These are phyloP conservation scores for Anthophora plumipes DNA, from an alignment of 2,888 invertebrate genomes.

Conservation along the genomic window DNA sequence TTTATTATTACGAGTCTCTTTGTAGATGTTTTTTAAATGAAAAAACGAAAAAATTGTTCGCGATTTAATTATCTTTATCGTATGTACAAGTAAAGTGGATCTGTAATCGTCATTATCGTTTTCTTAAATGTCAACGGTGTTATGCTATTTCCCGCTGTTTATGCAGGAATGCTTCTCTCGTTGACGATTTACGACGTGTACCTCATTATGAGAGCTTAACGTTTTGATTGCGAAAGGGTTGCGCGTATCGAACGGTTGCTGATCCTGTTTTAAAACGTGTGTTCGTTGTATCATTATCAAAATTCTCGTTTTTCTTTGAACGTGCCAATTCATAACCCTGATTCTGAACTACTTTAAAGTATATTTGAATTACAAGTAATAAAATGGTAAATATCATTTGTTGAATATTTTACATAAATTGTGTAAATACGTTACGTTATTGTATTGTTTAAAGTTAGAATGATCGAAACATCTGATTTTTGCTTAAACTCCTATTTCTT, in stretches of 20 bases:
- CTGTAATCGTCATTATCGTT: constrained; percentile 76
- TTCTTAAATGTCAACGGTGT: constrained; percentile 79
- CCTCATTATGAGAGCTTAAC: constrained; percentile 68
- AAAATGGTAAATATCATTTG: neutral
- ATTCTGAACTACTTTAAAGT: neutral
- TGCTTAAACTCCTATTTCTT: too few species aligned
- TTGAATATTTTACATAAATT: neutral
- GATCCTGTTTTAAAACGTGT: neutral
- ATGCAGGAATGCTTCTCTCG: constrained; percentile 68
- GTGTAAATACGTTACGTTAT: neutral
- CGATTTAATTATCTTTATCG: constrained; percentile 23
- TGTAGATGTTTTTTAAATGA: neutral
- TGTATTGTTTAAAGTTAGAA: neutral
- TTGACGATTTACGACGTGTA: constrained; percentile 70
- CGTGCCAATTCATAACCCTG: neutral
- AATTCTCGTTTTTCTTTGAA: neutral
- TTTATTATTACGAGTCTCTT: neutral
- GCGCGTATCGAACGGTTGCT: constrained; percentile 32
- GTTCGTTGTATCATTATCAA: neutral
- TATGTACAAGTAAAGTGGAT: constrained; percentile 46
- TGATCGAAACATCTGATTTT: too few species aligned
- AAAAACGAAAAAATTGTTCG: neutral
- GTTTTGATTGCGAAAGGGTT: constrained; percentile 65
- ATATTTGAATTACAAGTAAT: neutral
- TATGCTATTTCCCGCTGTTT: constrained; percentile 66